Conservation (phyloP, 2,113 vertebrate genomes). For the Oenanthe oenanthe region DNA sequence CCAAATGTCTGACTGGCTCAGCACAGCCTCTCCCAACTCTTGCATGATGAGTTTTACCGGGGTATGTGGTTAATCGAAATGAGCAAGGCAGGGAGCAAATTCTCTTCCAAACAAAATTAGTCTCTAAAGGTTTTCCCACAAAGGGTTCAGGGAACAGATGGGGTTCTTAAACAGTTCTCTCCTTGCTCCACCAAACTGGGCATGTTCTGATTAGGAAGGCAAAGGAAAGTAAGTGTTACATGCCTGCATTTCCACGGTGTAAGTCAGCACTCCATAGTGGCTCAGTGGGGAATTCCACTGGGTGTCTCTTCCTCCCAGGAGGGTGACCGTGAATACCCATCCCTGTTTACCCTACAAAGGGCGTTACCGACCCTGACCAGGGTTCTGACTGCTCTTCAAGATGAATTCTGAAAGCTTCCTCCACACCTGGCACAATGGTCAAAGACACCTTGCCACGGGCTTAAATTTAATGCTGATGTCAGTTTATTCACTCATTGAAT, state of each 20-base stretch:
- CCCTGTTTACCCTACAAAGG: background rate
- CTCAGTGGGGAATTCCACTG: background rate
- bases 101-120: background rate
- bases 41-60: rapidly evolving
- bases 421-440: background rate
- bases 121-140: rapidly evolving
- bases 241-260: rapidly evolving
- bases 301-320: background rate
- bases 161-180: background rate
- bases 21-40: background rate
- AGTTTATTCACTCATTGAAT: background rate
- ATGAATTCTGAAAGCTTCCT: background rate
- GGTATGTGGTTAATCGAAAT: rapidly evolving
- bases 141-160: background rate
- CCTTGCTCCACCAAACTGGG: background rate
- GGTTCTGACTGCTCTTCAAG: background rate
- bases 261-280: background rate
- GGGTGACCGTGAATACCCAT: background rate
- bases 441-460: background rate
- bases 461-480: background rate
- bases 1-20: background rate
- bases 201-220: background rate
- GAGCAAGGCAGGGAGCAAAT: background rate
- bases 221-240: background rate
- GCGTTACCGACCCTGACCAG: background rate